These are phyloP conservation scores for Clarias pachynema DNA, from an alignment of 2,797 vertebrate genomes.

Conservation along the genomic window DNA sequence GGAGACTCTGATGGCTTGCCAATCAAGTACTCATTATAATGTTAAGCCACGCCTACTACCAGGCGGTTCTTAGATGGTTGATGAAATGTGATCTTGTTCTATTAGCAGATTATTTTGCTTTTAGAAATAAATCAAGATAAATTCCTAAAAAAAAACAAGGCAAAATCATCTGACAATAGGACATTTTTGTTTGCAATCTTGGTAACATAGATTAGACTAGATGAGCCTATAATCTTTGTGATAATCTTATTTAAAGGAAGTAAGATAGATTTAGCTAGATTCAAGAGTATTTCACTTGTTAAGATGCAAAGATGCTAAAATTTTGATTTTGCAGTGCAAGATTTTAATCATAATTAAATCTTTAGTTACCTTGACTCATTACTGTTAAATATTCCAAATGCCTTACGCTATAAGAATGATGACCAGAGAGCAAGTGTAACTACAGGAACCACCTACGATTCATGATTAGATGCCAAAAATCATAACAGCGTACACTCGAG, in stretches of 20 bases:
- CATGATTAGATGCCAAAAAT: neutral
- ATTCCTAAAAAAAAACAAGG: no score
- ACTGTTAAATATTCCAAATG: neutral
- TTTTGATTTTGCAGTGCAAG: neutral
- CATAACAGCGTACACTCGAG: neutral
- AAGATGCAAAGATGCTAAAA: no score
- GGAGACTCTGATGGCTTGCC: neutral
- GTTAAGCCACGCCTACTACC: neutral
- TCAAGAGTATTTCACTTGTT: no score
- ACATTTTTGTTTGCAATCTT: no score
- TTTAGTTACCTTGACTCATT: neutral
- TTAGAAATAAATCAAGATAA: no score
- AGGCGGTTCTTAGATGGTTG: neutral
- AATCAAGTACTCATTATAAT: neutral
- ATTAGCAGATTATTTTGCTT: no score
- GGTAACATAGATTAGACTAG: no score
- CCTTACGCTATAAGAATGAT: neutral
- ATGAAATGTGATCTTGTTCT: neutral
- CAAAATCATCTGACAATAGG: no score
- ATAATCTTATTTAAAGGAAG: no score
- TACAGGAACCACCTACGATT: conserved; percentile 7
- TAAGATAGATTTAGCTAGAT: no score
- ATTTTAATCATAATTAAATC: neutral
- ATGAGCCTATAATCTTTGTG: no score
- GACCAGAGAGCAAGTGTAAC: neutral